Base-by-base conservation (phyloP, 2,797 vertebrate genomes). In the Micromesistius poutassou region DNA sequence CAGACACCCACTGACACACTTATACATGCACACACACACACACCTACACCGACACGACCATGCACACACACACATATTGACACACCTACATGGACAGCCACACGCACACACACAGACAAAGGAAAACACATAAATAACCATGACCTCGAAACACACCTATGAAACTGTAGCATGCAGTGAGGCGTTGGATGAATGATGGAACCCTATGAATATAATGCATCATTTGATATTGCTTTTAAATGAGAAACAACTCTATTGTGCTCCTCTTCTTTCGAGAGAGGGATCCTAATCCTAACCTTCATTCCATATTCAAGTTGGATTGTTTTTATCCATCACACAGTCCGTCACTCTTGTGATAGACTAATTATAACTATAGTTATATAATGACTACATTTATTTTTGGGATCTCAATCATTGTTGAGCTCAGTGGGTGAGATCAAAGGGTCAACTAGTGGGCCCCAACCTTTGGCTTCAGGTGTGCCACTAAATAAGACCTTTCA, bases 191-290 rank as follows among this genome's bases (percentile, higher is more conserved):
- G 7, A 33, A 36, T 72, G 71, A 33, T 72, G 71, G 7, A 72
- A 71, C 30, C 68, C 68, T 31, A 71, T 19, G 68, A 74, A 36
- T 78, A 36, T 82, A 85, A 77, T 4, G 72, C 13, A 74, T 80
- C 19, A 76, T 83, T 73, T 77, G 35, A 82, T 73, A 16, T 82
- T 25, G 35, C 72, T 16, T 80, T 78, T 19, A 40, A 75, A 66
- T 55, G 9, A 68, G 75, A 76, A 68, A 81, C 25, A 36, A 75
- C 40, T 42, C 31, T n/a, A 19, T 30, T 71, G 25, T 71, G 30
- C 2, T 30, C 8, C 25, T 3, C 25, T 30, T 70, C 30, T 71
- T 31, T 71, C 30, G 30, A 31, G 55, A 62, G 50, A 25, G 22
- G n/a, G 55, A 22, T 55, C 46, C 46, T n/a, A 62, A 6, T 62